Evolutionary conservation across 2,113 vertebrate species (phyloP).

Genomic region (Eurypyga helias): DNA sequence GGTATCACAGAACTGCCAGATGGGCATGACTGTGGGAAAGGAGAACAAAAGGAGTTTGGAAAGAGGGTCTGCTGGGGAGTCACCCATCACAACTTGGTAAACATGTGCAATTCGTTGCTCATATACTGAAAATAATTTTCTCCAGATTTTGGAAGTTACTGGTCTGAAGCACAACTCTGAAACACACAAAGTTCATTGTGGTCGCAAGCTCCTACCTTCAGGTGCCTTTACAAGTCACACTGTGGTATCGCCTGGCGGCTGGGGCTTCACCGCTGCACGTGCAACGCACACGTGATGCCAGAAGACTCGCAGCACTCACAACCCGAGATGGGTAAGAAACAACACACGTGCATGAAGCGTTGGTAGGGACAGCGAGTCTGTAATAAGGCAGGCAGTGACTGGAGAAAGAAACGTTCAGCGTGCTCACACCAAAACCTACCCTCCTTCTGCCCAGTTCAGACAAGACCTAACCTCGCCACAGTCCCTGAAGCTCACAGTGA

Average conservation of each 20-base stretch:
- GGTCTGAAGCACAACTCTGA: background rate
- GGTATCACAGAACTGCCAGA: conserved; percentile 1
- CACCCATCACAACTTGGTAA: background rate
- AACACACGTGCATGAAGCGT: background rate
- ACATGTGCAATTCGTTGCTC: background rate
- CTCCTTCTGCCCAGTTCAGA: background rate
- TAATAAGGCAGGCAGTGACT: background rate
- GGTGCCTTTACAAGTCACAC: background rate
- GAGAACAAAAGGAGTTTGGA: conserved; percentile 24
- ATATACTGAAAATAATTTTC: background rate
- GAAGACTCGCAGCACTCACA: background rate
- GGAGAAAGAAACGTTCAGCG: background rate
- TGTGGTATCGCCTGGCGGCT: background rate
- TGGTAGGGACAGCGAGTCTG: background rate
- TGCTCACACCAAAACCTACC: background rate
- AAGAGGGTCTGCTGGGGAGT: background rate
- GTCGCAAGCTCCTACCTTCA: background rate
- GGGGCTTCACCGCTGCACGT: background rate
- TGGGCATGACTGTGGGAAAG: background rate
- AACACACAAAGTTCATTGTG: background rate
- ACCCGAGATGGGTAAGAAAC: background rate
- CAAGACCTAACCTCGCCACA: background rate
- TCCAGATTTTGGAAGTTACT: background rate
- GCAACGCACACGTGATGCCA: background rate
- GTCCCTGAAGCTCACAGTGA: background rate